phyloP scores from a whole-genome alignment of 2,797 vertebrate species.

The Sebastes paucispinis region DNA sequence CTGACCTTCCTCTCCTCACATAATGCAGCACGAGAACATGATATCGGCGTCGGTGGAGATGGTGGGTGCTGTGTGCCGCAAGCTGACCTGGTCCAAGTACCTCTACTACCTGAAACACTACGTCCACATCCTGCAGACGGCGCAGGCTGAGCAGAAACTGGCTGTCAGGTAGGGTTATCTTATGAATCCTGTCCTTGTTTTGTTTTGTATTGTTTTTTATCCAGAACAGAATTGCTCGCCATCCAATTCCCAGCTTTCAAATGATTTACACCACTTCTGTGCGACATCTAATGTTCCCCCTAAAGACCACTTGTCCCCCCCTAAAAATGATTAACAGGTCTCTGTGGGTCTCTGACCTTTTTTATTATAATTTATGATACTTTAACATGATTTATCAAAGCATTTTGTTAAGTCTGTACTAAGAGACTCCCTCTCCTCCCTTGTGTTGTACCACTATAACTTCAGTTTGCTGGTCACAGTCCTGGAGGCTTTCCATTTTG shows the following conservation, averaged over 20 bases:
- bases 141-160: slow-evolving; percentile 89
- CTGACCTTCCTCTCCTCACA: neutral
- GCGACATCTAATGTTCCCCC: too few species aligned
- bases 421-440: neutral
- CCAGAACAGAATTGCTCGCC: too few species aligned
- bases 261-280: too few species aligned
- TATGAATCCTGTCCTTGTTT: neutral
- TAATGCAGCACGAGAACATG: slow-evolving; percentile 91
- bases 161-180: slow-evolving; percentile 85
- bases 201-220: too few species aligned
- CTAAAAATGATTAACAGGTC: too few species aligned
- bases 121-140: slow-evolving; percentile 90
- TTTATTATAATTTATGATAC: neutral
- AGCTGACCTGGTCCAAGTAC: slow-evolving; percentile 94
- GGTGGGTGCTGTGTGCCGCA: slow-evolving; percentile 91
- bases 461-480: slow-evolving; percentile 91
- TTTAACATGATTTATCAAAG: neutral
- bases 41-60: slow-evolving; percentile 89
- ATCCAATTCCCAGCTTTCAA: accelerated
- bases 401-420: neutral
- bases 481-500: slow-evolving; percentile 96
- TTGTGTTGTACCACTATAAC: neutral
- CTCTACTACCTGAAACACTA: slow-evolving; percentile 93
- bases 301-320: too few species aligned
- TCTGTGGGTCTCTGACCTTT: neutral